A percentile compares a stretch with the other conserved stretches of the same genome.
Conservation (phyloP, 2,113 vertebrate species). For the Tragulus kanchil region DNA sequence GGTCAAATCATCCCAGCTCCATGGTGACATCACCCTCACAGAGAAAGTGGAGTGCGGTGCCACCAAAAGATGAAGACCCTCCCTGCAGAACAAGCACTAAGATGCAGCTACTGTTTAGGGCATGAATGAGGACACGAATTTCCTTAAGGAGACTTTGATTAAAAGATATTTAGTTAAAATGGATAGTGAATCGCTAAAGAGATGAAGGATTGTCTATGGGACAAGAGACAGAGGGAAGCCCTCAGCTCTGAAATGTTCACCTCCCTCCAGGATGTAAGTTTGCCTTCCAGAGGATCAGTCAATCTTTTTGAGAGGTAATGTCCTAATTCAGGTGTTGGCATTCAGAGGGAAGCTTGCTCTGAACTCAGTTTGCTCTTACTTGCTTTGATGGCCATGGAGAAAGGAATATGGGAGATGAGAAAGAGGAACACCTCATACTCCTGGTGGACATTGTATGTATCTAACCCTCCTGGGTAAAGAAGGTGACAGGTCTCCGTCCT, state of each 20-base stretch:
- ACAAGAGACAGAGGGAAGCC: not conserved
- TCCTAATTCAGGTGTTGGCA: not conserved
- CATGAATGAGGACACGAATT: not conserved
- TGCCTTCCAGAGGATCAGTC: not conserved
- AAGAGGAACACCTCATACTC: not conserved
- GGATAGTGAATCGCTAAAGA: not conserved
- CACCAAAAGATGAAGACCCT: not conserved
- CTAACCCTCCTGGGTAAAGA: not conserved
- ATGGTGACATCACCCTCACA: no score
- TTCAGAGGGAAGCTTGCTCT: not conserved
- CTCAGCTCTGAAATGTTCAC: not conserved
- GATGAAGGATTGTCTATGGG: not conserved
- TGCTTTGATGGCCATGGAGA: not conserved
- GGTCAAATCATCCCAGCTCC: not conserved
- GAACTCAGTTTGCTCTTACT: not conserved
- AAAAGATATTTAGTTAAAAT: not conserved
- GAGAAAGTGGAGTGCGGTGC: not conserved
- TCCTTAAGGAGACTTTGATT: not conserved
- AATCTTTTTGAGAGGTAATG: not conserved
- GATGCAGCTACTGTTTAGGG: not conserved
- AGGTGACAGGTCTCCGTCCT: rapidly evolving
- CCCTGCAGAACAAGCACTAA: not conserved
- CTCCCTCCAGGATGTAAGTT: not conserved
- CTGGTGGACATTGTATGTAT: no score
- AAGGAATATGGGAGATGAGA: not conserved